Percentiles rank a stretch among this genome's conserved stretches.
phyloP scores from a whole-genome alignment of 2,113 vertebrate species.

The Cynopterus brachyotis region DNA sequence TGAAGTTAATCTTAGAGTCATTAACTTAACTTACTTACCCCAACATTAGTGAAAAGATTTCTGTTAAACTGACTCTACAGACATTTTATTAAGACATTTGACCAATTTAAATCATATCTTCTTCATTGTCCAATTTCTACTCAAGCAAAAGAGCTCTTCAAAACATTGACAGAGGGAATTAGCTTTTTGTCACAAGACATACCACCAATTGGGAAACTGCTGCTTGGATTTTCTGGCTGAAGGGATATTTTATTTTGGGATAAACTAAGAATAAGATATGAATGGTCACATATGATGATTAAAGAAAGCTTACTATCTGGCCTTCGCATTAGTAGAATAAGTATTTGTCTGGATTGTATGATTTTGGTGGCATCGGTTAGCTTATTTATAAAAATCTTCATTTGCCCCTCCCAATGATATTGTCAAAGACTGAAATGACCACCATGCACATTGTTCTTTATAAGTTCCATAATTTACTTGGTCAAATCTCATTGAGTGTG shows the following conservation, averaged over 20 bases:
- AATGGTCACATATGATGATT: not conserved
- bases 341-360: not conserved
- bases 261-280: not conserved
- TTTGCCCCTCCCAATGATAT: not conserved
- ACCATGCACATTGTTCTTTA: not conserved
- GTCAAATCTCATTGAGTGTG: not conserved
- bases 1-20: conserved; percentile 41
- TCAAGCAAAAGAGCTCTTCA: not conserved
- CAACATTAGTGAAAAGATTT: conserved; percentile 17
- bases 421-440: not conserved
- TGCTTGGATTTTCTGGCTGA: not conserved
- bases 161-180: not conserved
- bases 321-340: not conserved
- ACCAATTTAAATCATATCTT: not conserved
- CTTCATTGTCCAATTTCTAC: not conserved
- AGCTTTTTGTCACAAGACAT: not conserved
- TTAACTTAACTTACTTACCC: conserved; percentile 6
- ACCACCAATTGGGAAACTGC: not conserved
- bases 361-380: not conserved
- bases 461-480: not conserved
- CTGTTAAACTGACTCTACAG: not conserved
- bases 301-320: not conserved
- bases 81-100: conserved; percentile 41
- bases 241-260: not conserved
- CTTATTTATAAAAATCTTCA: not conserved